Base-by-base conservation (phyloP, 2,113 vertebrate species). In the Lagopus muta region DNA sequence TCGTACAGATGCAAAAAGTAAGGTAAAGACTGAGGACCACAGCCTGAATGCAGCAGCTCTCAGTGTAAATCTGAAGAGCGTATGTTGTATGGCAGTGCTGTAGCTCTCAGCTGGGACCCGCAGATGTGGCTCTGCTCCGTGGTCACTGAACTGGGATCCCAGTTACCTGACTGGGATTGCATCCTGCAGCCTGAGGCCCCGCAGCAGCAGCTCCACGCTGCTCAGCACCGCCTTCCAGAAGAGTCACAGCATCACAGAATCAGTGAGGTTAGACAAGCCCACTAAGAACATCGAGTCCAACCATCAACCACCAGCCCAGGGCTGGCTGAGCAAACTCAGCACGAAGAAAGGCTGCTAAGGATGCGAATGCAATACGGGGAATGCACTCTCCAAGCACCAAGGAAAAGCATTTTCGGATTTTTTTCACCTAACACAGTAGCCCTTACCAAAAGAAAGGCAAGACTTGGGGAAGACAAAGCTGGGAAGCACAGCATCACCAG, bases 401-500 rank as follows among this genome's bases (percentile, higher is more conserved):
- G 69, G 27, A 8, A 52, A 36, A 34, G 36, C 67, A 70, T 47
- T 71, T 82, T 18, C 43, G 57, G 81, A 67, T 48, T 73, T 67
- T 71, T 24, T 70, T 73, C 36, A 17, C n/a, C 48, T 28, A 65
- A 57, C 8, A 18, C 0, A 75, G 21, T 1, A 27, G 32, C 27
- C 3, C 1, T 25, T 43, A 61, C 5, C 71, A 82, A 66, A 77
- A 73, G 67, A 77, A 60, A 2, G 7, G 50, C 14, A 48, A 88
- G 47, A n/a, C 62, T 28, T 83, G 6, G 1, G 32, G 7, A 21
- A 78, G 58, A 50, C n/a, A 54, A 45, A 0, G 0, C 50, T 42
- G 36, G 10, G 0, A 89, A 62, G 69, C 12, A 32, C 45, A 0
- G 0, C 42, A 12, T 19, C 73, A 28, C 10, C 43, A 36, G n/a